Evolutionary conservation across 2,113 vertebrate species (phyloP), one percentile per base, ranked within the genome.

Genomic region (Trematomus loennbergii): DNA sequence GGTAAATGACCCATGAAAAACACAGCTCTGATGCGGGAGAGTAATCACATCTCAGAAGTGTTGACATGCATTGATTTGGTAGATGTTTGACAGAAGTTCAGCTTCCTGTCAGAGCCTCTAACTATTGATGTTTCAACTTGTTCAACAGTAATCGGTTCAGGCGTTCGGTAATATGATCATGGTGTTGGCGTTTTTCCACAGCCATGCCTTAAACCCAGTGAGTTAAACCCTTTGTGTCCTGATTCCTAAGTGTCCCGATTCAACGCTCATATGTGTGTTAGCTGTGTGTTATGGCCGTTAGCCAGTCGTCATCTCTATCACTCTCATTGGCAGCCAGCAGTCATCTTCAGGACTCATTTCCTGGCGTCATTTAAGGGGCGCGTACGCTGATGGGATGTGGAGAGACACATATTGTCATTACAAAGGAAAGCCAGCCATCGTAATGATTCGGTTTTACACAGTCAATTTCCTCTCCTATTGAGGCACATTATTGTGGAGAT

Each of bases 381-480:
- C 87, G 89, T 85, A 63, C 66, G 15, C 81, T 90, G 93, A 95
- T 94, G 91, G 88, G 91, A 86, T 93, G 90, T 88, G 89, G 79
- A 84, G 90, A 92, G 94, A 83, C 79, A 88, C 92, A 89, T 91
- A 91, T 93, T 91, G 92, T 93, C 93, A 93, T 95, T 94, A 94
- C 91, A 93, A 93, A 85, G 79, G 84, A 94, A 92, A 94, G 90
- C 86, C 89, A 87, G 84, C 88, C 87, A 79, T 89, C 86, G 91
- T 92, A 92, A 95, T 93, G 89, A 94, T 93, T 87, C 53, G 53
- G 53, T 94, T 94, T 94, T 91, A 91, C 91, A 94, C 94, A 95
- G 89, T 94, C 94, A 94, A 94, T 95, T 94, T 94, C 89, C 93
- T 88, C 87, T 83, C 84, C 85, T 87, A 91, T 94, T 88, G 88